phyloP scores from a whole-genome alignment of 1,140 invertebrate genomes.

The Microplitis demolitor region DNA sequence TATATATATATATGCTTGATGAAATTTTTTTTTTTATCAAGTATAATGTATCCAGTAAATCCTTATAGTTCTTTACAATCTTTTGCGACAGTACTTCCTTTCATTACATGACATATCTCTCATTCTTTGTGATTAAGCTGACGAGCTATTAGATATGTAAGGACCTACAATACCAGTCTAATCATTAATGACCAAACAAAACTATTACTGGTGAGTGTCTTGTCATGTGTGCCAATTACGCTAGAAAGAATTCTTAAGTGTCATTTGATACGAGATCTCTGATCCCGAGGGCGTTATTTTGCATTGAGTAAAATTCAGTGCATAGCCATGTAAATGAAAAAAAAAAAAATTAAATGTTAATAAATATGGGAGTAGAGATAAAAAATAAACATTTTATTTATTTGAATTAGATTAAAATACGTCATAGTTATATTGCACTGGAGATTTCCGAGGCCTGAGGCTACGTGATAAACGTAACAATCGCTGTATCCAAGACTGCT shows the following conservation, averaged over 20 bases:
- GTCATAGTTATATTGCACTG: background rate
- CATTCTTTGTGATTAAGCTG: background rate
- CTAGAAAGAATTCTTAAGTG: background rate
- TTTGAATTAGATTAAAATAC: background rate
- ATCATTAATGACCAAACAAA: background rate
- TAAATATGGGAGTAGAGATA: background rate
- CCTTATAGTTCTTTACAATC: background rate
- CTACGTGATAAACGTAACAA: conserved; percentile 14
- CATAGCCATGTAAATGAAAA: background rate
- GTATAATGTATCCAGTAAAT: background rate
- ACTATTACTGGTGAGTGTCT: background rate
- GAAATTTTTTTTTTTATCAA: background rate
- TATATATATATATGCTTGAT: background rate
- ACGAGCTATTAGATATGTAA: no score
- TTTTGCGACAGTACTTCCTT: background rate
- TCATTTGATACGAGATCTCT: background rate
- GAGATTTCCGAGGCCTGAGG: conserved; percentile 1
- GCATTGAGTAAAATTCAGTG: background rate
- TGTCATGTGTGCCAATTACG: background rate
- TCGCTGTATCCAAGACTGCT: background rate
- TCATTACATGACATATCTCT: background rate
- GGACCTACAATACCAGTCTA: no score
- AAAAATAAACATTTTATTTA: background rate
- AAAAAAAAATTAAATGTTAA: background rate
- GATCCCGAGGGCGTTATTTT: background rate